phyloP scores from a whole-genome alignment of 1,140 invertebrate species.

The Gryon sp. region DNA sequence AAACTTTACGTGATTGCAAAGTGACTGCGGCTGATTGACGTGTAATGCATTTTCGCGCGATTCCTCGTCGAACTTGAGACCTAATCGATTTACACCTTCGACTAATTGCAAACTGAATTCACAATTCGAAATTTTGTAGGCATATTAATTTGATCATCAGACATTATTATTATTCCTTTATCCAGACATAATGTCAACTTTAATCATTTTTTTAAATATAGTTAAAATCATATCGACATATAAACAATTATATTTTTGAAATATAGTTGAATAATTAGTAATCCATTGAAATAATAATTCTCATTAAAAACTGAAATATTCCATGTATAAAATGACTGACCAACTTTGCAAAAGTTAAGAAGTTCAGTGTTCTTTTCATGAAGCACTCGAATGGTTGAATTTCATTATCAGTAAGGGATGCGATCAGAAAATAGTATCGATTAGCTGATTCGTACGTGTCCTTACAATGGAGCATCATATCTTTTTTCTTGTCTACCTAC shows the following conservation, averaged over 20 bases:
- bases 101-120: conserved; percentile 59
- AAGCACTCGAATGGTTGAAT: conserved; percentile 54
- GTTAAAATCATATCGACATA: no score
- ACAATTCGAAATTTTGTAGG: conserved; percentile 39
- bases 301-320: no score
- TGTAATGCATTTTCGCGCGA: conserved; percentile 59
- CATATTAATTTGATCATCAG: conserved; percentile 43
- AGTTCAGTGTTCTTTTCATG: conserved; percentile 53
- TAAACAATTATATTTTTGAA: no score
- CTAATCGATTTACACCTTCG: conserved; percentile 64
- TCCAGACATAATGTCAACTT: no score
- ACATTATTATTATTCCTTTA: conserved; percentile 29
- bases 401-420: conserved; percentile 48
- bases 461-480: conserved; percentile 58
- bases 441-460: conserved; percentile 60
- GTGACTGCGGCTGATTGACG: conserved; percentile 61
- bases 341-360: conserved; percentile 30
- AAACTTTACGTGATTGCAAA: conserved; percentile 57
- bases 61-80: conserved; percentile 53
- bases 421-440: conserved; percentile 58
- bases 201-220: no score
- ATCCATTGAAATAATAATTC: no score
- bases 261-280: no score
- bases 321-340: no score
- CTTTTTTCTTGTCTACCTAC: conserved; percentile 46